phyloP scores from a whole-genome alignment of 2,113 vertebrate species.

The Pollachius pollachius region DNA sequence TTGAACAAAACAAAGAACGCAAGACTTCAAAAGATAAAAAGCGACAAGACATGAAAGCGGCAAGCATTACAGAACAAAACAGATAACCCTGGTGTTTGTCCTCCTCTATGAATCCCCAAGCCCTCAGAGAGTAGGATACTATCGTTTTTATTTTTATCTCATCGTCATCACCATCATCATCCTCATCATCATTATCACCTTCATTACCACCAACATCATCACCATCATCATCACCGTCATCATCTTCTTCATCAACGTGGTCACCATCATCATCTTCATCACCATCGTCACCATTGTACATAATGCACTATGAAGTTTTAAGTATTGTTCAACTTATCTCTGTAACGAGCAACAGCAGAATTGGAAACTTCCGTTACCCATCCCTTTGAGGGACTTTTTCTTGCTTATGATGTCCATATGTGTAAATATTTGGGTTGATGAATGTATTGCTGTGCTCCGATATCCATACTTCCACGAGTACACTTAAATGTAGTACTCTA shows the following conservation, averaged over 20 bases:
- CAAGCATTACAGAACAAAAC: neutral
- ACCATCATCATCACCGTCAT: slow-evolving; percentile 15
- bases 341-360: no score
- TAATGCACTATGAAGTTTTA: no score
- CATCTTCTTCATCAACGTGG: no score
- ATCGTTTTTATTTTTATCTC: neutral
- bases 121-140: no score
- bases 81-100: slow-evolving; percentile 9
- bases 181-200: slow-evolving; percentile 15
- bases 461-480: no score
- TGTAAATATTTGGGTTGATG: no score
- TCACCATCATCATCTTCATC: neutral
- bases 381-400: no score
- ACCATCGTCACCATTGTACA: neutral
- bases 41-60: neutral
- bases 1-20: slow-evolving; percentile 1
- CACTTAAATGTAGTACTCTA: no score
- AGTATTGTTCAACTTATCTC: no score
- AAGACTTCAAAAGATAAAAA: neutral
- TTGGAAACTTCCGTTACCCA: no score
- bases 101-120: neutral
- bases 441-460: no score
- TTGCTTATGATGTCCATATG: no score
- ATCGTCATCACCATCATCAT: slow-evolving; percentile 16
- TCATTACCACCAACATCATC: slow-evolving; percentile 1